These are phyloP conservation scores for Euura lappo DNA, from an alignment of 1,140 invertebrate genomes.

Conservation along the genomic window DNA sequence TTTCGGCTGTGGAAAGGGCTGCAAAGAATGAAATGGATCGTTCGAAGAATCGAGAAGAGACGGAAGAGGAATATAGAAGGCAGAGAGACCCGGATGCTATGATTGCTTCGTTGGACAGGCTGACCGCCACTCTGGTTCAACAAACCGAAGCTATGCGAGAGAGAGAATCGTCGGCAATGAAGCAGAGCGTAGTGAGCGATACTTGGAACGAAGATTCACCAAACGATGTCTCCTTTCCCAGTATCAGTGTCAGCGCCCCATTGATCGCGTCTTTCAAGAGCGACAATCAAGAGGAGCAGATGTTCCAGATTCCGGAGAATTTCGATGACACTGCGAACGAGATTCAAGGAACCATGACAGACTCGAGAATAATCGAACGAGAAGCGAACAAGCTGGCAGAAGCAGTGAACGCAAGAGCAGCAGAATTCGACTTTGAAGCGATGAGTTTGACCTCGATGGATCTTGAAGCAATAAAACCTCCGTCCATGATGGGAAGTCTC, in stretches of 20 bases:
- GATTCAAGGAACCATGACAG: constrained; percentile 59
- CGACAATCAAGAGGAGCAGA: constrained; percentile 53
- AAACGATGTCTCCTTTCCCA: constrained; percentile 79
- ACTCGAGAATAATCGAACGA: constrained; percentile 72
- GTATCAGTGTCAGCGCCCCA: constrained; percentile 76
- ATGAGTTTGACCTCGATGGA: constrained; percentile 64
- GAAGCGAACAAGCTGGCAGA: constrained; percentile 76
- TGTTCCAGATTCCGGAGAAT: not conserved
- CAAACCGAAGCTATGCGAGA: constrained; percentile 60
- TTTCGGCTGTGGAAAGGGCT: not conserved
- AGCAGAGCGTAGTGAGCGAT: constrained; percentile 61
- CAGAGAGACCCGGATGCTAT: constrained; percentile 71
- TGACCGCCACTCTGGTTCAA: constrained; percentile 69
- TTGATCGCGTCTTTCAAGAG: constrained; percentile 72
- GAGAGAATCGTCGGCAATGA: constrained; percentile 47
- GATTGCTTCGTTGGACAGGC: constrained; percentile 69
- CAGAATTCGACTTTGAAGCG: constrained; percentile 61
- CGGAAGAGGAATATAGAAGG: constrained; percentile 54
- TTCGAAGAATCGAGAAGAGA: constrained; percentile 27
- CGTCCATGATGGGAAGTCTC: constrained; percentile 75
- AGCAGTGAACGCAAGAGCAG: constrained; percentile 67
- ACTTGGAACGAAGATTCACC: constrained; percentile 80
- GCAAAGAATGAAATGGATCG: constrained; percentile 6
- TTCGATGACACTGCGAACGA: constrained; percentile 21
- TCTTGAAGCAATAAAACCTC: constrained; percentile 78